Evolutionary conservation across 1,140 invertebrate species (phyloP), one percentile per base, ranked within the genome.

Genomic region (Eupeodes corollae): DNA sequence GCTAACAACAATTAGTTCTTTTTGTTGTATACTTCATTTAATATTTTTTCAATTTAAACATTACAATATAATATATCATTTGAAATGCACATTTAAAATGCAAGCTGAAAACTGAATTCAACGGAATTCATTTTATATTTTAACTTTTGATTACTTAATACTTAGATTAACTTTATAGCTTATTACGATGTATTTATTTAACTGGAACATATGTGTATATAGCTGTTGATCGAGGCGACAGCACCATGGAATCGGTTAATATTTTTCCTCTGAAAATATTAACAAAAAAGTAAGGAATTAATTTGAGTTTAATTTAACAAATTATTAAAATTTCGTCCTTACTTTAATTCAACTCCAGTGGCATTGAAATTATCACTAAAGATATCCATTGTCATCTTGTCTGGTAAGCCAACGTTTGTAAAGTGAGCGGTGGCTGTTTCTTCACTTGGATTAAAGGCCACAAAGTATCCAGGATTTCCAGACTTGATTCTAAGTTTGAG

Each of bases 381-480:
- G n/a, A 72, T 56, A 26, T 74, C 54, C 6, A 81, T 61, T 14
- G 70, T 77, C 51, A 82, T 67, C 54, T 80, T 76, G 3, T 74
- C 63, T 0, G 77, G 69, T 8, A 81, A 54, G 16, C 67, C 54
- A 11, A 73, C 55, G 1, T 50, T 49, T 1, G 58, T 67, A 13
- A 81, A 67, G 57, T 81, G 70, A n/a, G 74, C 70, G 2, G 44
- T 52, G 2, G 65, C 65, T 1, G 52, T 53, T n/a, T 68, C 39
- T 10, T 73, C 57, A 32, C 68, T 72, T 33, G 78, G 75, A 67
- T 84, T 82, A 34, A 77, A 75, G 1, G 75, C 73, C 2, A 85
- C 78, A 43, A 85, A 63, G 57, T 74, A 79, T 10, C 82, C 82
- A 6, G 82, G 82, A 62, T 77, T 79, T 31, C 83, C 82, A 55